Evolutionary conservation across 1,140 invertebrate species (phyloP), one percentile per base, ranked within the genome.

Genomic region (Heliconius nattereri): DNA sequence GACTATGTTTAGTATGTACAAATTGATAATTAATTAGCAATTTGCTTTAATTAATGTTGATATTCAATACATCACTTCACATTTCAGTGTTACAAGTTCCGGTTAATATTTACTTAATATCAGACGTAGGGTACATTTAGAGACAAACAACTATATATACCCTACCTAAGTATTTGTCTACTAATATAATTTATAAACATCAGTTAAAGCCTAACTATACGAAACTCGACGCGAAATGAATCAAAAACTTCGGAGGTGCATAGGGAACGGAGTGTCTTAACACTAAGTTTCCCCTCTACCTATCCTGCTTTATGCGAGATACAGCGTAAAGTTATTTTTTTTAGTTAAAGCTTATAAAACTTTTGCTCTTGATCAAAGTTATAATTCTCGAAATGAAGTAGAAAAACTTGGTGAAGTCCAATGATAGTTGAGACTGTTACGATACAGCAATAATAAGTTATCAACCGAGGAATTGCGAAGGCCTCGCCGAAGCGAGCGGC

Each of bases 401-500:
- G 71, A 40, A 72, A 72, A 72, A 40, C 71, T 37, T 72, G 37
- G 35, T 37, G 71, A 72, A 72, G 32, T 72, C 35, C 35, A 72
- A 72, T 72, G 71, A 72, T 72, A 72, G 71, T 72, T 72, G 40
- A 73, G 72, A 49, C 72, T 52, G 71, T 70, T 78, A 45, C 75
- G 45, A 73, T 73, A 78, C 60, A 71, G 49, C 77, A 78, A 81
- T 81, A 78, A 78, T 81, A 78, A 78, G 77, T 81, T 78, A 26
- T 78, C 26, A 77, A 78, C 75, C 29, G 52, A 71, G 23, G 76
- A 80, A 84, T 84, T 54, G 57, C 77, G 79, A 82, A 70, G 78
- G 81, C 80, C 79, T 85, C 81, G 71, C 78, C 54, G 54, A 81
- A 83, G 84, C 78, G 83, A 86, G 83, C 80, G 79, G 80, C 70